Evolutionary conservation across 2,113 vertebrate species (phyloP).

Genomic region (Oryzias celebensis): DNA sequence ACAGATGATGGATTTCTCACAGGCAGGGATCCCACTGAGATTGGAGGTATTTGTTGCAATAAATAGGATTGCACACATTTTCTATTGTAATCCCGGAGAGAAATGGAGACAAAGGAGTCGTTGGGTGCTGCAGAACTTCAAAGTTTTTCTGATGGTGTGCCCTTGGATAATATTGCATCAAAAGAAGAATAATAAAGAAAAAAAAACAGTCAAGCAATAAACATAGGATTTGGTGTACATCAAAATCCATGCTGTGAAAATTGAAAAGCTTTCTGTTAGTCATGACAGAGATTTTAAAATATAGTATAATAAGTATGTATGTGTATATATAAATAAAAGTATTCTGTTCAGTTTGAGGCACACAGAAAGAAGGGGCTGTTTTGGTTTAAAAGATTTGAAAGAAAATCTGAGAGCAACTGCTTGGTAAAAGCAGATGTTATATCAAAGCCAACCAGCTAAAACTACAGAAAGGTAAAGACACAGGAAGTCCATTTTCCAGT

Average conservation of each 20-base stretch:
- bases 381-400: too few relatives aligned
- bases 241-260: background rate
- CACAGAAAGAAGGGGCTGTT: too few relatives aligned
- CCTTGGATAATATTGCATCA: constrained; percentile 3
- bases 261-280: too few relatives aligned
- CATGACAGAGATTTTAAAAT: background rate
- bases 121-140: constrained; percentile 20
- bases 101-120: constrained; percentile 28
- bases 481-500: constrained; percentile 4
- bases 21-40: constrained; percentile 38
- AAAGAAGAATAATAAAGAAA: constrained; percentile 2
- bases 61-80: constrained; percentile 56
- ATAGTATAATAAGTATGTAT: background rate
- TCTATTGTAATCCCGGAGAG: constrained; percentile 48
- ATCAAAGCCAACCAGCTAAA: constrained; percentile 32
- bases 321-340: too few relatives aligned
- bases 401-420: constrained; percentile 8
- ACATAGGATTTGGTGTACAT: background rate
- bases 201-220: background rate
- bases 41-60: constrained; percentile 52
- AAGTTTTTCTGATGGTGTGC: constrained; percentile 6
- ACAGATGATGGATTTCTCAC: constrained; percentile 48
- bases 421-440: constrained; percentile 23
- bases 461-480: constrained; percentile 30
- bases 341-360: too few relatives aligned